Evolutionary conservation across 2,888 invertebrate genomes (phyloP).

Genomic region (Artemia sinica): DNA sequence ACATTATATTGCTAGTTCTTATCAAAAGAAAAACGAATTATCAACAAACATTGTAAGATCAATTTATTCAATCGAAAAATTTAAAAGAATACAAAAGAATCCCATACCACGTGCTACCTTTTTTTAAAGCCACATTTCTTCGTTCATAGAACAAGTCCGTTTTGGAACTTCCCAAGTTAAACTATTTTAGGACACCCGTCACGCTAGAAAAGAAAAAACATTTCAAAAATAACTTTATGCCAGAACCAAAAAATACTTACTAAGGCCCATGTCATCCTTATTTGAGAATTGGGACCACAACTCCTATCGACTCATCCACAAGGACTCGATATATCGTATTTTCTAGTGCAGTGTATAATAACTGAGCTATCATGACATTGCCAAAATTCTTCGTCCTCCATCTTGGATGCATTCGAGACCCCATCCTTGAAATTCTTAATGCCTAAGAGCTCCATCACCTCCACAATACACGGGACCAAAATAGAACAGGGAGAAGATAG

Average conservation of each 20-base stretch:
- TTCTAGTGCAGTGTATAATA: too few species aligned
- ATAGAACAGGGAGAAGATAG: too few species aligned
- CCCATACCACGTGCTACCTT: conserved; percentile 38
- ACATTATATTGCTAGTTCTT: too few species aligned
- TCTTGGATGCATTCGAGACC: too few species aligned
- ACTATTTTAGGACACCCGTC: conserved; percentile 99
- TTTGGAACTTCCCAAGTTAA: conserved; percentile 95
- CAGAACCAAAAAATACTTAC: conserved; percentile 16
- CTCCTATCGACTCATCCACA: background rate
- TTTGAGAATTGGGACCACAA: background rate
- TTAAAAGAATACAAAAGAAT: background rate
- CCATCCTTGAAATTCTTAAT: too few species aligned
- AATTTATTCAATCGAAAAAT: too few species aligned
- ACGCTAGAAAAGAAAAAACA: conserved; percentile 45
- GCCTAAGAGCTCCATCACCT: too few species aligned
- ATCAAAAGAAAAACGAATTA: background rate
- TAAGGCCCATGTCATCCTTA: too few species aligned
- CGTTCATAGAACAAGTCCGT: conserved; percentile 97
- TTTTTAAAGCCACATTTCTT: conserved; percentile 97
- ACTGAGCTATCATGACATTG: too few species aligned
- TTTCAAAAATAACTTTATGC: conserved; percentile 2
- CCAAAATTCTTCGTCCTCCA: too few species aligned
- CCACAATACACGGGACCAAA: too few species aligned
- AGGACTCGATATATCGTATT: too few species aligned
- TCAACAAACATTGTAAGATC: background rate